These are phyloP conservation scores for Dichetophora obliterata DNA, from an alignment of 2,888 invertebrate genomes.

Conservation along the genomic window DNA sequence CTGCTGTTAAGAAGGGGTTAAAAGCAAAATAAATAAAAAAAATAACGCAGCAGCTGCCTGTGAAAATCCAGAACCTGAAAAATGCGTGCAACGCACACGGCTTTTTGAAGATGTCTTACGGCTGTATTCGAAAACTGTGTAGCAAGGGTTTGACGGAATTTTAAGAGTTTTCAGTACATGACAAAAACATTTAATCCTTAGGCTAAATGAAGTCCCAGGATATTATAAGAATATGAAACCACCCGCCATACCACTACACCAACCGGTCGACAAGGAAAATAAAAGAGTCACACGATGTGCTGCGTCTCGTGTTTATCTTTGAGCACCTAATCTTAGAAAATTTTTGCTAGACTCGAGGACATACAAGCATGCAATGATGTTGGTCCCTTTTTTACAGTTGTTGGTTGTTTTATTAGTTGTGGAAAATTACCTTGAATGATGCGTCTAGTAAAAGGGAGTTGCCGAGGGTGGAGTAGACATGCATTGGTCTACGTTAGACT, in stretches of 20 bases:
- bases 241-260: background rate
- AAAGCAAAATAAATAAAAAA: background rate
- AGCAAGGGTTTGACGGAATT: background rate
- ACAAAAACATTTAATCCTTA: slow-evolving; percentile 27
- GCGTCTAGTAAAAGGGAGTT: background rate
- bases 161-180: slow-evolving; percentile 7
- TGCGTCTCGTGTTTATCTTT: slow-evolving; percentile 33
- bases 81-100: background rate
- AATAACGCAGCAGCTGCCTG: background rate
- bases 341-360: slow-evolving; percentile 17
- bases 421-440: slow-evolving; percentile 28
- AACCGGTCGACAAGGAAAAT: background rate
- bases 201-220: slow-evolving; percentile 27
- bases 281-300: slow-evolving; percentile 5
- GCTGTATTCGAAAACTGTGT: background rate
- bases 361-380: background rate
- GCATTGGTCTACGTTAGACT: background rate
- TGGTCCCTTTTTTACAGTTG: background rate
- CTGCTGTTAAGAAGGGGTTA: slow-evolving; percentile 13
- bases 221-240: background rate
- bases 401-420: slow-evolving; percentile 32
- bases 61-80: background rate
- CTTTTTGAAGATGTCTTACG: background rate
- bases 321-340: slow-evolving; percentile 36
- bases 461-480: background rate